Conservation (phyloP, 2,797 vertebrate species). For the Phataginus tetradactyla region DNA sequence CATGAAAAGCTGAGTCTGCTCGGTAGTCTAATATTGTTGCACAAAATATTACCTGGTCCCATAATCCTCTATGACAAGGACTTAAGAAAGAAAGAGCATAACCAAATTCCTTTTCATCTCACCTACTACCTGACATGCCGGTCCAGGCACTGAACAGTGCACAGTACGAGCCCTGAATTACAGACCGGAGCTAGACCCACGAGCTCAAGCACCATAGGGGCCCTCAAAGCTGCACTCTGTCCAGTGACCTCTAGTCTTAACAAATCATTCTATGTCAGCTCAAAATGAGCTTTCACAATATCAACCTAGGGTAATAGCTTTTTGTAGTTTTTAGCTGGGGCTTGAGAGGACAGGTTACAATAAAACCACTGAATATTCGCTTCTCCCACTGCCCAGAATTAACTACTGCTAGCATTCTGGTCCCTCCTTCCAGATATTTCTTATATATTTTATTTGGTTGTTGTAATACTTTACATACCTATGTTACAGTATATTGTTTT, state of each 20-base stretch:
- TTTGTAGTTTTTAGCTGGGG: background rate
- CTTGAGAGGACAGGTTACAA: background rate
- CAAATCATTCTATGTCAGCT: background rate
- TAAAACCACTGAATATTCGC: background rate
- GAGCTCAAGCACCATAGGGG: rapidly evolving
- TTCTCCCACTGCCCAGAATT: background rate
- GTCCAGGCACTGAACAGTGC: background rate
- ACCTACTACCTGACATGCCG: background rate
- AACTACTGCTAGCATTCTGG: background rate
- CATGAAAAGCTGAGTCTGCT: background rate
- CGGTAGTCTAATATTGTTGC: background rate
- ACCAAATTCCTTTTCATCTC: background rate
- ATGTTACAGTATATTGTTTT: background rate
- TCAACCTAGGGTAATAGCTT: background rate
- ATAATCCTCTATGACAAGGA: background rate
- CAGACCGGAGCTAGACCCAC: background rate
- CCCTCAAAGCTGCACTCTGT: rapidly evolving
- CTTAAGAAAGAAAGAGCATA: background rate
- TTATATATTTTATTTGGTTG: background rate
- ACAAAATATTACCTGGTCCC: background rate
- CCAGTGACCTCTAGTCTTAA: background rate
- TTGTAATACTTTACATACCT: background rate
- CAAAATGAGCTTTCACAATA: background rate
- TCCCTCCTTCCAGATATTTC: background rate
- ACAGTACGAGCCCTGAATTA: background rate